These are phyloP conservation scores for Coregonus suidteri DNA, from an alignment of 2,797 vertebrate genomes.

Conservation along the genomic window DNA sequence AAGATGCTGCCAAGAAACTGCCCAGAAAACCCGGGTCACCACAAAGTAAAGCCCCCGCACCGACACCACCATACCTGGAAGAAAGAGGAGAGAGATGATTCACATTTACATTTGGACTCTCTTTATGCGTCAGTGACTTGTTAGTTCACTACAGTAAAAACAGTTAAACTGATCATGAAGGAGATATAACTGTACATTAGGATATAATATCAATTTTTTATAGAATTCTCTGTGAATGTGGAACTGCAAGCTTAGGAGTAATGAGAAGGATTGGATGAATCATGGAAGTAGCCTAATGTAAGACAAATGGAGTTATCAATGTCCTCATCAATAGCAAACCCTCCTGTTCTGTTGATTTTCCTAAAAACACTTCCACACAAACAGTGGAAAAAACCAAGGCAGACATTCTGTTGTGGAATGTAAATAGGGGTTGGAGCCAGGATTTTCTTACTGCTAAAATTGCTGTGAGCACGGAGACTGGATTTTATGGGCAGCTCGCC, in stretches of 20 bases:
- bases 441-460: neutral
- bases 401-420: slow-evolving; percentile 65
- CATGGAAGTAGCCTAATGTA: slow-evolving; percentile 34
- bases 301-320: slow-evolving; percentile 47
- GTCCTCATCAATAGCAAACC: slow-evolving; percentile 49
- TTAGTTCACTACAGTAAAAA: neutral
- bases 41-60: slow-evolving; percentile 91
- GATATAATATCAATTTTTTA: neutral
- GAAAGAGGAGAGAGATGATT: neutral
- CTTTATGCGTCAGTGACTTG: too few relatives aligned
- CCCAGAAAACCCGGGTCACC: slow-evolving; percentile 87
- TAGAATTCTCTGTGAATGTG: neutral
- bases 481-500: neutral
- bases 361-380: slow-evolving; percentile 60
- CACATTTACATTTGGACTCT: neutral
- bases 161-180: neutral
- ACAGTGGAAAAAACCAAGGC: slow-evolving; percentile 69
- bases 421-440: slow-evolving; percentile 64
- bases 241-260: neutral
- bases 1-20: slow-evolving; percentile 94
- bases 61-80: slow-evolving; percentile 80
- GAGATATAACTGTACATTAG: neutral
- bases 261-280: slow-evolving; percentile 20
- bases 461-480: neutral
- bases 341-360: slow-evolving; percentile 45